A percentile compares a stretch with the other conserved stretches of the same genome.
Evolutionary conservation across 1,140 invertebrate species (phyloP).

Genomic region (Atta cephalotes): DNA sequence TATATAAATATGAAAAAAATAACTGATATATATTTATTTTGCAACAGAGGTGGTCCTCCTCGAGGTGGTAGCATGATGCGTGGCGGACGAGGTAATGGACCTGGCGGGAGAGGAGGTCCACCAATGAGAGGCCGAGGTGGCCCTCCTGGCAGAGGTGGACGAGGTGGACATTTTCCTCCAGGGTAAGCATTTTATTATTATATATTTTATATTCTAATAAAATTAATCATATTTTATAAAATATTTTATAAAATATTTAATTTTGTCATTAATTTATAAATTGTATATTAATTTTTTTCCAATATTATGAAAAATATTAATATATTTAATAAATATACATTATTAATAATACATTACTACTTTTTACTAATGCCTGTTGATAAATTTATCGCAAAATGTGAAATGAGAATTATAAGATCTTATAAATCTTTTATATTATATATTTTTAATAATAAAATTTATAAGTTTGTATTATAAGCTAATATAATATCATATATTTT

Average conservation of each 20-base stretch:
- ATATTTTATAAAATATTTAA: neutral
- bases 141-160: conserved; percentile 81
- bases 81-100: conserved; percentile 80
- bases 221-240: neutral
- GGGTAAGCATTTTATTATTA: conserved; percentile 75
- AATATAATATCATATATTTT: neutral
- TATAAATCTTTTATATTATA: neutral
- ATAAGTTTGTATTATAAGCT: neutral
- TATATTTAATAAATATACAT: neutral
- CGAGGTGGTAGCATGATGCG: conserved; percentile 83
- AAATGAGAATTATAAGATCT: neutral
- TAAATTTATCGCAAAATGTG: neutral
- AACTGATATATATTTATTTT: neutral
- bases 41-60: conserved; percentile 82
- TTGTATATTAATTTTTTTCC: neutral
- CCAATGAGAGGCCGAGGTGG: conserved; percentile 84
- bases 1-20: conserved; percentile 8
- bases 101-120: conserved; percentile 81
- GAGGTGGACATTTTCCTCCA: conserved; percentile 84
- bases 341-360: neutral
- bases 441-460: neutral
- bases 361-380: neutral
- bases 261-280: neutral
- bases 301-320: neutral
- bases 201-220: conserved; percentile 29